These are phyloP conservation scores for Leptarthrus brevirostris DNA, from an alignment of 2,888 invertebrate genomes.

Conservation along the genomic window DNA sequence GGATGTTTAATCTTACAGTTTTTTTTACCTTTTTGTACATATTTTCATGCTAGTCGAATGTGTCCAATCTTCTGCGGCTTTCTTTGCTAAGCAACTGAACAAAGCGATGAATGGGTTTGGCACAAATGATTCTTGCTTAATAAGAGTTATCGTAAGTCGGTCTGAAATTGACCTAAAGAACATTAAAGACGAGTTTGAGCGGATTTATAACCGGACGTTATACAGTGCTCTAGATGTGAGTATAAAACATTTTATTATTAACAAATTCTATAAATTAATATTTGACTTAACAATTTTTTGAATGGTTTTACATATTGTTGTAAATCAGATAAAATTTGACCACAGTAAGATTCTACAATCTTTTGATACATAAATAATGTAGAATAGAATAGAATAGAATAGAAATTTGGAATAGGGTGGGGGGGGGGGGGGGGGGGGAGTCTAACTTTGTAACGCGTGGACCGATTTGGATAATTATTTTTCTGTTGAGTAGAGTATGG, in stretches of 20 bases:
- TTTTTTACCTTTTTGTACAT: neutral
- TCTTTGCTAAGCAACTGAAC: constrained; percentile 76
- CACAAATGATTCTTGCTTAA: constrained; percentile 78
- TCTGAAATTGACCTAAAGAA: constrained; percentile 77
- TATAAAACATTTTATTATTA: neutral
- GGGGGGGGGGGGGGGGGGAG: too few species aligned
- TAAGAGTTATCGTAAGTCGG: constrained; percentile 77
- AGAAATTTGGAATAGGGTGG: too few species aligned
- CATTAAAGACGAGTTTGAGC: constrained; percentile 78
- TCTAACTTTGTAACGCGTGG: too few species aligned
- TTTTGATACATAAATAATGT: too few species aligned
- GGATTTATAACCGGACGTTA: constrained; percentile 76
- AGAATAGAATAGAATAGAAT: too few species aligned
- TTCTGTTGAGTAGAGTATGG: too few species aligned
- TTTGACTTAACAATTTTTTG: too few species aligned
- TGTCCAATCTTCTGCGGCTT: constrained; percentile 74
- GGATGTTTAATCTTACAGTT: neutral
- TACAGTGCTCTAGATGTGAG: constrained; percentile 69
- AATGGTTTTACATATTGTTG: too few species aligned
- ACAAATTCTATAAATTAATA: too few species aligned
- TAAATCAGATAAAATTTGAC: too few species aligned
- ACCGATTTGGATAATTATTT: too few species aligned
- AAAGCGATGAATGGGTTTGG: constrained; percentile 77
- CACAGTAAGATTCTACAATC: too few species aligned
- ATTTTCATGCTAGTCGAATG: constrained; percentile 72